These are phyloP conservation scores for Irena cyanogastra DNA, from an alignment of 2,113 vertebrate genomes.

Conservation along the genomic window DNA sequence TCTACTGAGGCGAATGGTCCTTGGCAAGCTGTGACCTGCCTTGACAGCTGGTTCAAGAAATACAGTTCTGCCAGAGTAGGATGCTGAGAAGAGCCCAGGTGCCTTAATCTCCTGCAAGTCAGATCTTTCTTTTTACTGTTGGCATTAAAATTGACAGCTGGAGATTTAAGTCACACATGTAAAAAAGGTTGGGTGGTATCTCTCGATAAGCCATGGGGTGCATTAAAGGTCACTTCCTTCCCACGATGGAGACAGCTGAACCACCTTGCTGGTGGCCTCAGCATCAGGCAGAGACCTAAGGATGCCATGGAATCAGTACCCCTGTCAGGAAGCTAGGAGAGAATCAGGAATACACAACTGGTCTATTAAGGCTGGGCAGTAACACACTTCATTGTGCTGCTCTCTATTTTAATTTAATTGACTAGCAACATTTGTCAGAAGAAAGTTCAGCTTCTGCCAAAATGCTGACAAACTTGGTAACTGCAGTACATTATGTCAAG, in stretches of 20 bases:
- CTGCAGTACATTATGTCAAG: neutral
- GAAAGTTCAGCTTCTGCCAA: neutral
- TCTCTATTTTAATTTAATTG: neutral
- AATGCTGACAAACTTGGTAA: neutral
- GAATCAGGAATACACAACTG: neutral
- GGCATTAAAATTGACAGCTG: neutral
- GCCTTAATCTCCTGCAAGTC: neutral
- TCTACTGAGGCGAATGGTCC: accelerated
- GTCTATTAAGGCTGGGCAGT: neutral
- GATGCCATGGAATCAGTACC: neutral
- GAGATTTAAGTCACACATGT: neutral
- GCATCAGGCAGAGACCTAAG: neutral
- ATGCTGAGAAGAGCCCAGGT: neutral
- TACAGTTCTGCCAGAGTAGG: neutral
- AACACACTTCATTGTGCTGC: neutral
- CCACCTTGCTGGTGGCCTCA: neutral
- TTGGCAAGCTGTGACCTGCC: neutral
- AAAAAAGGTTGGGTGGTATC: neutral
- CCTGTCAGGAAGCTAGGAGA: neutral
- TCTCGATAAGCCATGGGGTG: neutral
- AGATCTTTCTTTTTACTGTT: neutral
- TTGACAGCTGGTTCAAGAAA: neutral
- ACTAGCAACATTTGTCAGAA: neutral
- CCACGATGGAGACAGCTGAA: neutral
- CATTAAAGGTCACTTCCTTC: neutral